phyloP scores from a whole-genome alignment of 2,888 invertebrate genomes.

The Copidosoma aretas region DNA sequence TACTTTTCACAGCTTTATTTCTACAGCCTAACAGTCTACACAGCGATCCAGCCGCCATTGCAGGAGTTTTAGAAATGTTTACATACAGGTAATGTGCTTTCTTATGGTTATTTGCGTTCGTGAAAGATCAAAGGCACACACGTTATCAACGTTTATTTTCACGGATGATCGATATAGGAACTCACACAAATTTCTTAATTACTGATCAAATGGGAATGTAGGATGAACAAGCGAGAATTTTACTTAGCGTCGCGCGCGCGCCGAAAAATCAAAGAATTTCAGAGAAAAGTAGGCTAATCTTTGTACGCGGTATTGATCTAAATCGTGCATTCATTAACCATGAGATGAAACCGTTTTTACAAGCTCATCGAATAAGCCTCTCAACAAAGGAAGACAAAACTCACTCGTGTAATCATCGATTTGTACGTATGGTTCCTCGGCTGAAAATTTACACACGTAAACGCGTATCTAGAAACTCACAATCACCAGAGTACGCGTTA shows the following conservation, averaged over 20 bases:
- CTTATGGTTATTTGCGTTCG: not conserved
- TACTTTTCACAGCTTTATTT: not conserved
- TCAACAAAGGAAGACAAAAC: too few relatives aligned
- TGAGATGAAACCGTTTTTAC: too few relatives aligned
- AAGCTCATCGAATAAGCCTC: too few relatives aligned
- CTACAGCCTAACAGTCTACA: conserved; percentile 14
- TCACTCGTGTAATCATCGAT: too few relatives aligned
- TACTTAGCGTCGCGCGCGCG: not conserved
- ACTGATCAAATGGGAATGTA: not conserved
- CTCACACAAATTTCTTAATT: not conserved
- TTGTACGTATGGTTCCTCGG: too few relatives aligned
- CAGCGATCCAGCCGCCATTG: conserved; percentile 26
- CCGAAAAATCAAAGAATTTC: not conserved
- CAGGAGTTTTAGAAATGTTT: conserved; percentile 6
- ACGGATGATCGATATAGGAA: not conserved
- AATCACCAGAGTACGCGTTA: not conserved
- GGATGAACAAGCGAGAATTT: too few relatives aligned
- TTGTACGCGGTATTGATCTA: too few relatives aligned
- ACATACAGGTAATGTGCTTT: conserved; percentile 9
- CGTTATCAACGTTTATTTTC: not conserved
- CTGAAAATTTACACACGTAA: not conserved
- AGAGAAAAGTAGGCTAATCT: not conserved
- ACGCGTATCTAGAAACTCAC: not conserved
- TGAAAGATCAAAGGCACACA: not conserved
- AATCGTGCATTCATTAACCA: too few relatives aligned